These are phyloP conservation scores for Lepilemur septentrionalis DNA, from an alignment of 2,797 vertebrate genomes.

Conservation along the genomic window DNA sequence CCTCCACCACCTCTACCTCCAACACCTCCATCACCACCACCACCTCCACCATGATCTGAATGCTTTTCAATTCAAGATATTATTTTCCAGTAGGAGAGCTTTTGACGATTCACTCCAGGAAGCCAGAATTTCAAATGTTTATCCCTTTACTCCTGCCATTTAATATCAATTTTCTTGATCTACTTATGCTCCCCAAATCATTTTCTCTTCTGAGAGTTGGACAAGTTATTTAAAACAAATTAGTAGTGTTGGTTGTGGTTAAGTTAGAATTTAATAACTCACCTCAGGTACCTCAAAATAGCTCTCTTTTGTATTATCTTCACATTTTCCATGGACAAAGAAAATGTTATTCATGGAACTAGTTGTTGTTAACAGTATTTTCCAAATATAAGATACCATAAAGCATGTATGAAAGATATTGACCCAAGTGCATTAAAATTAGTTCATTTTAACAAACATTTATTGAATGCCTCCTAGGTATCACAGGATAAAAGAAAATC, in stretches of 20 bases:
- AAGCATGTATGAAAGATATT: background rate
- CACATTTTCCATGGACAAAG: background rate
- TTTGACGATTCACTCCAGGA: background rate
- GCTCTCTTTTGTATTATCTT: background rate
- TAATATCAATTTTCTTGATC: slow-evolving; percentile 15
- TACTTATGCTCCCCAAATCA: background rate
- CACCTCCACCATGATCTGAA: background rate
- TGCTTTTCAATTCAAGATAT: slow-evolving; percentile 36
- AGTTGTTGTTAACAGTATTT: background rate
- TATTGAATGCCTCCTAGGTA: background rate
- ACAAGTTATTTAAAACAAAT: slow-evolving; percentile 39
- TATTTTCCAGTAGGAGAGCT: slow-evolving; percentile 47
- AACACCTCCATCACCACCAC: too few relatives aligned
- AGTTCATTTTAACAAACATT: background rate
- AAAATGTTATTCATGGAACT: background rate
- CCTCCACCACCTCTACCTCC: too few relatives aligned
- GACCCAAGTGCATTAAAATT: background rate
- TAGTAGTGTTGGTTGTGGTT: background rate
- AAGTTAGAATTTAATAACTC: slow-evolving; percentile 25
- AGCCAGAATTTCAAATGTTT: slow-evolving; percentile 36
- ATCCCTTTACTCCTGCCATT: background rate
- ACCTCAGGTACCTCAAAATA: background rate
- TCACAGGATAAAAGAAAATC: background rate
- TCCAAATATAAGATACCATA: background rate
- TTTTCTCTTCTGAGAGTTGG: background rate